phyloP scores from a whole-genome alignment of 30 jellyfish, hydroid and myxozoan genomes.

The Hydractinia symbiolongicarpus region DNA sequence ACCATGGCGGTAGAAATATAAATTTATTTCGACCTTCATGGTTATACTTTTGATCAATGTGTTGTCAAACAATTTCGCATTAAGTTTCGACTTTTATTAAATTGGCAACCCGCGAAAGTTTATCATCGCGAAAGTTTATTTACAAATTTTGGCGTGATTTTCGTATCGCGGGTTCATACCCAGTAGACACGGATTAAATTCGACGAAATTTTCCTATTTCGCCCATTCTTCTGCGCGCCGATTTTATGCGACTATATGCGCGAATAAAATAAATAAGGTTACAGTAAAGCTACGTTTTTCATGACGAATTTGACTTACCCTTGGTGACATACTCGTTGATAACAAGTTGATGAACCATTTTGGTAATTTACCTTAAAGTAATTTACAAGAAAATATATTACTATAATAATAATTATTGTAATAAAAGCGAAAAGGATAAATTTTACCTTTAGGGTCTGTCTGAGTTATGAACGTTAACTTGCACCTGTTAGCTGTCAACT shows the following conservation, averaged over 20 bases:
- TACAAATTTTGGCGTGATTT: too few relatives aligned
- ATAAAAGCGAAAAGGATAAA: background rate
- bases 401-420: background rate
- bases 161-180: background rate
- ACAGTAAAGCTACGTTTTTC: too few relatives aligned
- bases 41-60: too few relatives aligned
- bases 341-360: slow-evolving; percentile 52
- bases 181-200: background rate
- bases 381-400: background rate
- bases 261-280: too few relatives aligned
- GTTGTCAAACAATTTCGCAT: too few relatives aligned
- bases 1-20: too few relatives aligned
- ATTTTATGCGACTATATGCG: too few relatives aligned
- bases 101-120: too few relatives aligned
- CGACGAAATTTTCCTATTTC: background rate
- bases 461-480: slow-evolving; percentile 26
- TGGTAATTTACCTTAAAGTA: slow-evolving; percentile 41
- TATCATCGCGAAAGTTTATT: too few relatives aligned
- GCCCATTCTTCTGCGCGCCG: too few relatives aligned
- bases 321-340: slow-evolving; percentile 45
- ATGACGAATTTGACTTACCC: slow-evolving; percentile 29
- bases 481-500: slow-evolving; percentile 15
- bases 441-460: slow-evolving; percentile 53
- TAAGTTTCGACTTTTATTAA: too few relatives aligned
- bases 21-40: too few relatives aligned